Conservation (phyloP, 2,113 vertebrate genomes). For the Agapornis roseicollis region DNA sequence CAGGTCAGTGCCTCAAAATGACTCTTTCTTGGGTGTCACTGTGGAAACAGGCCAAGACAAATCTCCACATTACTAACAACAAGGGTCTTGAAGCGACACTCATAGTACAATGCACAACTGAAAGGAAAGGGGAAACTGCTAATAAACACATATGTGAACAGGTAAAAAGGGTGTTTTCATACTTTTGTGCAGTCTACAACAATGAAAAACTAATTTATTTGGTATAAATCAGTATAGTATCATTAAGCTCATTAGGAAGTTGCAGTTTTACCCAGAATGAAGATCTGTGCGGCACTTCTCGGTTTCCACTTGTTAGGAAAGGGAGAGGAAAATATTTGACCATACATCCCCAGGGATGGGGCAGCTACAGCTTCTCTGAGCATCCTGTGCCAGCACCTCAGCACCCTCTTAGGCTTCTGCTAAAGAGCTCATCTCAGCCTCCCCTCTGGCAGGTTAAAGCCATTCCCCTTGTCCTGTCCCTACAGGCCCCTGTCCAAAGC, state of each 20-base stretch:
- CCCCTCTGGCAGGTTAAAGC: background rate
- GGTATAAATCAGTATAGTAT: background rate
- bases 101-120: background rate
- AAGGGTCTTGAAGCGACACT: conserved; percentile 41
- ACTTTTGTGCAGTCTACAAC: conserved; percentile 23
- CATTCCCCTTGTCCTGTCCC: background rate
- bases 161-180: conserved; percentile 32
- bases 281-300: background rate
- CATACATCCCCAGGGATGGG: background rate
- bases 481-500: background rate
- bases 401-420: background rate
- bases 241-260: background rate
- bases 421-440: background rate
- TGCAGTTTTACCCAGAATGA: background rate
- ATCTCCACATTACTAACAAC: conserved; percentile 58
- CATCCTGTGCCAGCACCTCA: background rate
- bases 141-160: conserved; percentile 22
- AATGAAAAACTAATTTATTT: background rate
- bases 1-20: conserved; percentile 68
- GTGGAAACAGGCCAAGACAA: conserved; percentile 74
- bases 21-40: conserved; percentile 70
- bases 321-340: background rate
- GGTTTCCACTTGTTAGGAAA: background rate
- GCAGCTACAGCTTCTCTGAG: background rate
- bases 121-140: conserved; percentile 29